Evolutionary conservation across 2,113 vertebrate species (phyloP), one percentile per base, ranked within the genome.

Genomic region (Bucco capensis): DNA sequence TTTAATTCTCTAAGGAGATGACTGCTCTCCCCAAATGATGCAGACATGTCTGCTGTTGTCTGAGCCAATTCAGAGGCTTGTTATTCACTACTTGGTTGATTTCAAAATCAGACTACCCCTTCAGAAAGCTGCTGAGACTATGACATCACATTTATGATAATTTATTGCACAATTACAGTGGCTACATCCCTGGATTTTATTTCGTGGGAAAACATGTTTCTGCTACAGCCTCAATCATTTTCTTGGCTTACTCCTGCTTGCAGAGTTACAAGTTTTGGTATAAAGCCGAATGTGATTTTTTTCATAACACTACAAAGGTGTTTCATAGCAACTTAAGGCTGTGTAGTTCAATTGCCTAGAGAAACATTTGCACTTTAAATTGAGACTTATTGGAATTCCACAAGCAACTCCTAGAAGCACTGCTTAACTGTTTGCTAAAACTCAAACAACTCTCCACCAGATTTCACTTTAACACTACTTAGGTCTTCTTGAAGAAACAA

Each of bases 91-190:
- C 58, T 87, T 2, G 1, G 77, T 23, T 54, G 86, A 94, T 96
- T 95, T 95, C 92, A 84, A 96, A 96, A 95, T 89, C 83, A 78
- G 47, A 90, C 93, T 86, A 89, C 77, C 90, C 86, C 78, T 94
- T 96, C 89, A 93, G 53, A 95, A 92, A 86, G 86, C 51, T 93
- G 86, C 88, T 92, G 74, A 93, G 92, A 90, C 77, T 82, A 81
- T 94, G 95, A 93, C 92, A 92, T 93, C 93, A 96, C 71, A 21
- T 44, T 87, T 73, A 96, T 91, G 90, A 84, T 84, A 94, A 88
- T 88, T 82, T 73, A 62, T 93, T 96, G 88, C 92, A 93, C 86
- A 96, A 94, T 78, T 84, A 93, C 5, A 8, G 90, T 62, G 73
- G 83, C 88, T 92, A 78, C 62, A 90, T 86, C 90, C 56, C 38